These are phyloP conservation scores for Tenodera sinensis DNA, from an alignment of 2,888 invertebrate genomes.

Conservation along the genomic window DNA sequence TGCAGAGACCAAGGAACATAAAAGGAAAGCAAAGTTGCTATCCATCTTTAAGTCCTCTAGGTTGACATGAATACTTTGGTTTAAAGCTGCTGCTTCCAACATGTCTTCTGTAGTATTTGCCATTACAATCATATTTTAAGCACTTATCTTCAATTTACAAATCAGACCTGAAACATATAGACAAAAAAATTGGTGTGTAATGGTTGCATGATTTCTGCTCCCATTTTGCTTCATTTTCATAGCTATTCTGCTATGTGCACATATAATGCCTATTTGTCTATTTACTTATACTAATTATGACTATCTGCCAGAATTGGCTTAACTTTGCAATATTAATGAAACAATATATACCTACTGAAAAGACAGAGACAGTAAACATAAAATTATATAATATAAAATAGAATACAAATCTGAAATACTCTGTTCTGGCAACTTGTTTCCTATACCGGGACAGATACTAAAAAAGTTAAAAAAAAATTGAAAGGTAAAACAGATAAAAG, in stretches of 20 bases:
- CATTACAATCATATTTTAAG: neutral
- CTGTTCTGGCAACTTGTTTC: no score
- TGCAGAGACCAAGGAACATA: slow-evolving; percentile 77
- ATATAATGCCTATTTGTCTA: neutral
- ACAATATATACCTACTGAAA: no score
- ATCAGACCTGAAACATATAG: neutral
- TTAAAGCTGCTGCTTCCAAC: neutral
- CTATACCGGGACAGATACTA: no score
- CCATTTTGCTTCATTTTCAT: neutral
- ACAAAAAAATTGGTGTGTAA: neutral
- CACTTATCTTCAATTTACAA: neutral
- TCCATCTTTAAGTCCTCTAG: slow-evolving; percentile 70
- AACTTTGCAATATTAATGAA: no score
- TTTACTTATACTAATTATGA: no score
- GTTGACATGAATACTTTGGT: neutral
- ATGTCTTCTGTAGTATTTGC: neutral
- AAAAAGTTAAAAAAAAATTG: no score
- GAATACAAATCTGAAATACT: no score
- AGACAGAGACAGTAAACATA: no score
- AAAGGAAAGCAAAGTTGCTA: slow-evolving; percentile 70
- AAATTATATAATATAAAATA: no score
- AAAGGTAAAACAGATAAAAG: no score
- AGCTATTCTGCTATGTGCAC: neutral
- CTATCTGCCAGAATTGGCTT: no score
- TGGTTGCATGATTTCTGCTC: neutral